Evolutionary conservation across 2,797 vertebrate species (phyloP).

Genomic region (Sphaeramia orbicularis): DNA sequence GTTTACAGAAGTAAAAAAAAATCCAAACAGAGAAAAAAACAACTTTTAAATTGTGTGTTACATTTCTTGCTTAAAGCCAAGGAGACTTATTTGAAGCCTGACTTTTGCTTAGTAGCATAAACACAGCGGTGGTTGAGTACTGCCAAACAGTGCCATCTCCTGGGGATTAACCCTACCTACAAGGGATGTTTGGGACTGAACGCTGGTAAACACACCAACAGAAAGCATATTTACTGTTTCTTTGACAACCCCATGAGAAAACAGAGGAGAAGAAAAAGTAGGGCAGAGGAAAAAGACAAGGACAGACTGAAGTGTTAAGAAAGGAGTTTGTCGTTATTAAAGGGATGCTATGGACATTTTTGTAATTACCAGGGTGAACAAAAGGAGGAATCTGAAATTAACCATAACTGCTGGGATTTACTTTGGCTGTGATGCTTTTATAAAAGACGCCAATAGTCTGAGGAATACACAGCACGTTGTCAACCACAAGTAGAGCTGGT

Average conservation of each 20-base stretch:
- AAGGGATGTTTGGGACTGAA: constrained; percentile 42
- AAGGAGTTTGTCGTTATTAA: constrained; percentile 27
- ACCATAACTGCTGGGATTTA: constrained; percentile 8
- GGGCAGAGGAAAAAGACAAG: constrained; percentile 25
- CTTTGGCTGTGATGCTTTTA: constrained; percentile 1
- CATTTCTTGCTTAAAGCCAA: constrained; percentile 34
- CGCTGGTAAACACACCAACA: constrained; percentile 51
- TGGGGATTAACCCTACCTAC: constrained; percentile 60
- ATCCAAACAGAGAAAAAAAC: constrained; percentile 16
- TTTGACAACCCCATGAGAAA: constrained; percentile 39
- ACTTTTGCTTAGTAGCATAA: constrained; percentile 26
- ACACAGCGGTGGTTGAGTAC: constrained; percentile 23
- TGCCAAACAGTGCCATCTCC: constrained; percentile 77
- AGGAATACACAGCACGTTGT: constrained; percentile 25
- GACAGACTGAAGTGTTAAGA: constrained; percentile 18
- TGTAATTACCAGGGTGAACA: neutral
- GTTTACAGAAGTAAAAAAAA: constrained; percentile 35
- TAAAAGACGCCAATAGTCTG: constrained; percentile 30
- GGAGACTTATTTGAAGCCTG: constrained; percentile 40
- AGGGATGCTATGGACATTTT: constrained; percentile 8
- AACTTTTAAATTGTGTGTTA: constrained; percentile 22
- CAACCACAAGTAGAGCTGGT: constrained; percentile 27
- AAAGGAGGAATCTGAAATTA: constrained; percentile 2
- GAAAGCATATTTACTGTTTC: constrained; percentile 57
- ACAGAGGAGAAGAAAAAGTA: constrained; percentile 2